Conservation (phyloP, 2,797 vertebrate genomes). For the Myripristis jacobus region DNA sequence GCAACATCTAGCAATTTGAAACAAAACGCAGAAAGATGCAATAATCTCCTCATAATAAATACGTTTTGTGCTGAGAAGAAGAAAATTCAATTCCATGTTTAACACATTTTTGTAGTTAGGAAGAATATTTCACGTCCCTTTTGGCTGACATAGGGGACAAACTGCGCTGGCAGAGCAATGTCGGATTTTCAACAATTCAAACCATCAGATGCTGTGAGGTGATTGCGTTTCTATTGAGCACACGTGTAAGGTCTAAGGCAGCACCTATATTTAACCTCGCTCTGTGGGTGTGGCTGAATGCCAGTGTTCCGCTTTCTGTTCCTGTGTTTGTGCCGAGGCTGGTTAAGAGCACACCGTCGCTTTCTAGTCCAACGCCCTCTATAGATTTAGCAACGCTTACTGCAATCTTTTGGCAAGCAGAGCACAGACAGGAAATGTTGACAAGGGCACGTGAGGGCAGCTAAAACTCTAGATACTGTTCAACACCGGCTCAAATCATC, state of each 20-base stretch:
- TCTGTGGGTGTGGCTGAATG: slow-evolving; percentile 58
- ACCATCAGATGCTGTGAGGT: slow-evolving; percentile 27
- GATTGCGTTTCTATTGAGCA: slow-evolving; percentile 23
- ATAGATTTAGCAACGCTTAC: slow-evolving; percentile 41
- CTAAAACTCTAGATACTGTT: no score
- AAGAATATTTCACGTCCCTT: background rate
- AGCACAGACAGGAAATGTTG: slow-evolving; percentile 37
- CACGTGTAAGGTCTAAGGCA: slow-evolving; percentile 22
- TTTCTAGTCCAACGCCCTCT: slow-evolving; percentile 60
- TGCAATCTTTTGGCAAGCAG: slow-evolving; percentile 9
- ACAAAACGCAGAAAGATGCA: background rate
- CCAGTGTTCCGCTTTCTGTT: slow-evolving; percentile 73
- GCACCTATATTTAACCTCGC: slow-evolving; percentile 71
- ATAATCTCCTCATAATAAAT: no score
- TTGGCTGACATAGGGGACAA: slow-evolving; percentile 22
- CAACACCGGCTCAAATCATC: no score
- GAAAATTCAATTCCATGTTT: slow-evolving; percentile 1
- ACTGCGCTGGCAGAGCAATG: slow-evolving; percentile 60
- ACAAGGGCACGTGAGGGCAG: slow-evolving; percentile 1
- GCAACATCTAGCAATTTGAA: background rate
- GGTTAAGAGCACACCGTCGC: slow-evolving; percentile 39
- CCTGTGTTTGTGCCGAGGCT: slow-evolving; percentile 62
- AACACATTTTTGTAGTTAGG: slow-evolving; percentile 14
- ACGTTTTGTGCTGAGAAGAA: background rate
- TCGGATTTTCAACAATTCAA: slow-evolving; percentile 45